Conservation (phyloP, 2,113 vertebrate species). For the Aegotheles bennettii region DNA sequence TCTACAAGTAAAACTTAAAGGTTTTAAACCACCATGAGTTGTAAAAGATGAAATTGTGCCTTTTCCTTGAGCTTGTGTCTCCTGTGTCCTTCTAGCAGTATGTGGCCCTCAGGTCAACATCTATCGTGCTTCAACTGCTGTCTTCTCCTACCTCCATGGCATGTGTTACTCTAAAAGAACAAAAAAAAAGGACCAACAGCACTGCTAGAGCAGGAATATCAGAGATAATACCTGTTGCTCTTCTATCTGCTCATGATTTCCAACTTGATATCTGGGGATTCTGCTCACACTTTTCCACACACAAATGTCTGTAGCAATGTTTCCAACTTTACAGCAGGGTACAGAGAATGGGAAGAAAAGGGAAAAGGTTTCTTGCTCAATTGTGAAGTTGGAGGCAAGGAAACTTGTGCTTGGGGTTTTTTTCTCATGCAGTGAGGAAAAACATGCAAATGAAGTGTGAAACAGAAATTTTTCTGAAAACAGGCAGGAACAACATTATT, state of each 20-base stretch:
- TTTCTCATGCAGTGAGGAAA: constrained; percentile 15
- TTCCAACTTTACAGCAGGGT: not conserved
- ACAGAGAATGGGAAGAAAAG: not conserved
- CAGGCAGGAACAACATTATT: constrained; percentile 9
- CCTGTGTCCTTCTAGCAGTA: not conserved
- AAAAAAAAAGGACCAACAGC: not conserved
- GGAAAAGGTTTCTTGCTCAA: not conserved
- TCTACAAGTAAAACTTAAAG: not conserved
- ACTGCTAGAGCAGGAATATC: not conserved
- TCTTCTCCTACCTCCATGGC: not conserved
- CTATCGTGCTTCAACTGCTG: not conserved
- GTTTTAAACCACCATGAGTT: not conserved
- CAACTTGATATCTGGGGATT: not conserved
- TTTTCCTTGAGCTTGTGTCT: not conserved
- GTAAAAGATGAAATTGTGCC: not conserved
- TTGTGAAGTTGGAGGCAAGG: constrained; percentile 18
- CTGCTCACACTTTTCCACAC: not conserved
- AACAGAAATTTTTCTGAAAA: constrained; percentile 56
- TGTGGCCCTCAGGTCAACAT: not conserved
- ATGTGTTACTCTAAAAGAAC: not conserved
- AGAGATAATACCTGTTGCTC: not conserved
- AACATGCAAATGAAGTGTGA: constrained; percentile 53
- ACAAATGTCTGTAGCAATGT: rapidly evolving
- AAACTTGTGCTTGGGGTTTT: constrained; percentile 28
- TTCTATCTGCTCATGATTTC: not conserved